Evolutionary conservation across 1,140 invertebrate species (phyloP), one percentile per base, ranked within the genome.

Genomic region (Drosophila simulans): DNA sequence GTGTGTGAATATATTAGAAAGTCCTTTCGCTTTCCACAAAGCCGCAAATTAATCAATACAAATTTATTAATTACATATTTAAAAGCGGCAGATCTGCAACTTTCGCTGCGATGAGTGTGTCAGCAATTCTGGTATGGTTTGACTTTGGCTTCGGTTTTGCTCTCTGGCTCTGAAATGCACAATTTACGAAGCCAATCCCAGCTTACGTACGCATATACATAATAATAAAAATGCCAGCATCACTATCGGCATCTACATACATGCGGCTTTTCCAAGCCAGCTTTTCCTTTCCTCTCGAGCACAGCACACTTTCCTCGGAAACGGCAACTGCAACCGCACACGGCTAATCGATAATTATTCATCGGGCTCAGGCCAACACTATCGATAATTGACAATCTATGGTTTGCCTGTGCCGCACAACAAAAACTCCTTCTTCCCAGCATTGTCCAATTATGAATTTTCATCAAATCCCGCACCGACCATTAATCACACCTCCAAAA

Each of bases 381-480:
- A 88, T 88, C 84, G 84, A 80, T 90, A 90, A 90, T 90, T 90
- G 85, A 90, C 81, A 90, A 90, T 90, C 85, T 86, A 52, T 65
- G 46, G 46, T 39, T 65, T 51, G 25, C 27, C 39, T 40, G 60
- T 8, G 40, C 59, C n/a, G 35, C 59, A 31, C 10, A 53, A 35
- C 3, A 46, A 11, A 37, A 4, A 11, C 60, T 52, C 31, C 57
- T 27, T 2, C 37, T 11, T 27, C 34, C 42, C 27, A 5, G 40
- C 31, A 34, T 35, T 65, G 68, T 71, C 65, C 68, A 71, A 71
- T 71, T 71, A 71, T 71, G 65, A 70, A 37, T 71, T 71, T 71
- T 71, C 68, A 71, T 71, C 68, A 70, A 35, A 53, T 56, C 49
- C 27, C 40, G 52, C 27, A 25, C 31, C 27, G 63, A 57, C 43